Base-by-base conservation (phyloP, 2,797 vertebrate genomes). In the Hyperoplus immaculatus region DNA sequence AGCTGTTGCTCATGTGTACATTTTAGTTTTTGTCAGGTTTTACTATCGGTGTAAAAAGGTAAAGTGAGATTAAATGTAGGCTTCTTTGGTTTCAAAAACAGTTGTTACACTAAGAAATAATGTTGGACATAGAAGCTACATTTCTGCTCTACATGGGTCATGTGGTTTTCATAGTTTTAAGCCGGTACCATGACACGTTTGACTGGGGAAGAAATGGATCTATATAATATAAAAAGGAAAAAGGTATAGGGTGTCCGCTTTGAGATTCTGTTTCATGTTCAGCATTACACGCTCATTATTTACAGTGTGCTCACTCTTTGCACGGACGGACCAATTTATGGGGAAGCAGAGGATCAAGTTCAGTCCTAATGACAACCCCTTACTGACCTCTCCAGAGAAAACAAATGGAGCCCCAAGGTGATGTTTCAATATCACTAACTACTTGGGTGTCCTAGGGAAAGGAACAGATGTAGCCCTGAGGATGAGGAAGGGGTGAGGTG, bases 401-500 rank as follows among this genome's bases (percentile, higher is more conserved):
- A 96, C 95, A 95, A 96, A 96, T 96, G 95, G 93, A 95, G 93
- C 93, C 94, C 95, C 94, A 94, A 95, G 94, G 95, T 95, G 95
- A 96, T 95, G 95, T 95, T 96, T 96, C 95, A 95, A 95, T 96
- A 95, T 95, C 94, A 93, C 95, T 94, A 95, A 95, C 94, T 95
- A 93, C 94, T 95, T 94, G 92, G 93, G 95, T 94, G 95, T 96
- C 95, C 94, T 84, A 86, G 88, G 90, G 92, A 95, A 90, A 90
- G 89, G 94, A 96, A 95, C 95, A 96, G 95, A 96, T 96, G 95
- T 95, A 95, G 94, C 94, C 94, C 94, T 82, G 90, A 95, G 95
- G 93, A 95, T 79, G 89, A 92, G 87, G 87, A 95, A 88, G 80
- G 93, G 94, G 94, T 95, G 94, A 96, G 92, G 90, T 93, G 89